These are phyloP conservation scores for Watersipora subatra DNA, from an alignment of 1,140 invertebrate genomes.

Conservation along the genomic window DNA sequence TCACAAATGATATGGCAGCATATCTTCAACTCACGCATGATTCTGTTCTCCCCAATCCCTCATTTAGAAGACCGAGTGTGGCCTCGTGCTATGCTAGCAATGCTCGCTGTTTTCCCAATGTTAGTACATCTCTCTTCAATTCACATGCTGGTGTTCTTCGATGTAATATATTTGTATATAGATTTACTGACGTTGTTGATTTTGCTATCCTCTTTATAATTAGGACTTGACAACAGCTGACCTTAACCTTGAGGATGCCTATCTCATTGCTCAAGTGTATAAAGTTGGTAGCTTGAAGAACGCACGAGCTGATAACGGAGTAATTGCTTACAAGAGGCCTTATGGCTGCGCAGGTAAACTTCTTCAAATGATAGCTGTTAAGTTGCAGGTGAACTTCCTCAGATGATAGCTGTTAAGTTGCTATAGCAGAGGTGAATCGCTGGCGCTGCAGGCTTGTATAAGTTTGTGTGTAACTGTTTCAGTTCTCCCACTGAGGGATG, in stretches of 20 bases:
- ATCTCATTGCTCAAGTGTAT: constrained; percentile 73
- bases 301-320: background rate
- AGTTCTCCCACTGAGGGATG: background rate
- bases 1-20: too few species aligned
- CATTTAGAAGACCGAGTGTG: too few species aligned
- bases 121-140: background rate
- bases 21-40: too few species aligned
- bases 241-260: constrained; percentile 61
- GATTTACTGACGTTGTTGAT: background rate
- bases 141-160: background rate
- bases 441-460: too few species aligned
- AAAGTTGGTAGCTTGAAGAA: constrained; percentile 50
- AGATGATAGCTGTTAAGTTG: background rate
- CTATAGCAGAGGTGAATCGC: too few species aligned
- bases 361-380: background rate
- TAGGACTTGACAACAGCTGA: constrained; percentile 63
- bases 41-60: too few species aligned
- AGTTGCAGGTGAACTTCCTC: background rate
- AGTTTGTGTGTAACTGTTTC: background rate
- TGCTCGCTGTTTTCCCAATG: too few species aligned
- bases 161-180: background rate
- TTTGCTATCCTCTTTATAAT: background rate
- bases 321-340: constrained; percentile 52
- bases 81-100: too few species aligned
- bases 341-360: constrained; percentile 65